These are phyloP conservation scores for Syrmaticus mikado DNA, from an alignment of 2,113 vertebrate genomes.

Conservation along the genomic window DNA sequence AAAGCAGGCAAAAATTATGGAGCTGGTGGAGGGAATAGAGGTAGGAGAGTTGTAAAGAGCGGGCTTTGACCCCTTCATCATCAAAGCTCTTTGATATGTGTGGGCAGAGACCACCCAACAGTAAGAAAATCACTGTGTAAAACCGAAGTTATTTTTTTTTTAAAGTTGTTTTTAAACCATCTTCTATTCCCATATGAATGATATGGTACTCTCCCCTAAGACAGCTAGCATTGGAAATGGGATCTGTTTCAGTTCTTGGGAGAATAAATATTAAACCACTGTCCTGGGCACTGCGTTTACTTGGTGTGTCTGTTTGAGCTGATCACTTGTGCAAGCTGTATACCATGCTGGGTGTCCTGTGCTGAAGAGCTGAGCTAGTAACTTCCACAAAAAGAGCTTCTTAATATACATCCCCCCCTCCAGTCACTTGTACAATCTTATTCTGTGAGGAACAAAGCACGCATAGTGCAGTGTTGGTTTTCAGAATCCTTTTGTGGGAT, in stretches of 20 bases:
- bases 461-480: not conserved
- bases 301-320: not conserved
- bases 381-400: not conserved
- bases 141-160: not conserved
- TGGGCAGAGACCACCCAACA: not conserved
- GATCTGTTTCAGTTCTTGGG: slow-evolving; percentile 29
- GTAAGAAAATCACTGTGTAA: not conserved
- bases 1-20: not conserved
- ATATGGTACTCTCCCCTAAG: not conserved
- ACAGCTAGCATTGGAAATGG: slow-evolving; percentile 3
- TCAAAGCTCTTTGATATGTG: not conserved
- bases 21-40: not conserved
- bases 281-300: not conserved
- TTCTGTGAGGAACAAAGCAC: not conserved
- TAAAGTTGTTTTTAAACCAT: no score
- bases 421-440: not conserved
- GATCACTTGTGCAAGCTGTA: not conserved
- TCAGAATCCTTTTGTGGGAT: not conserved
- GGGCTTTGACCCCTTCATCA: not conserved
- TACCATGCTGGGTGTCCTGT: not conserved
- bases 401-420: not conserved
- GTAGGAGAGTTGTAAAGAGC: not conserved
- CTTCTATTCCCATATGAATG: not conserved
- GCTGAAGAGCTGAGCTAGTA: not conserved
- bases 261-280: not conserved